Percentiles rank a stretch among this genome's conserved stretches.
These are phyloP conservation scores for Branchellion lobata DNA, from an alignment of 2,888 invertebrate genomes.

Conservation along the genomic window DNA sequence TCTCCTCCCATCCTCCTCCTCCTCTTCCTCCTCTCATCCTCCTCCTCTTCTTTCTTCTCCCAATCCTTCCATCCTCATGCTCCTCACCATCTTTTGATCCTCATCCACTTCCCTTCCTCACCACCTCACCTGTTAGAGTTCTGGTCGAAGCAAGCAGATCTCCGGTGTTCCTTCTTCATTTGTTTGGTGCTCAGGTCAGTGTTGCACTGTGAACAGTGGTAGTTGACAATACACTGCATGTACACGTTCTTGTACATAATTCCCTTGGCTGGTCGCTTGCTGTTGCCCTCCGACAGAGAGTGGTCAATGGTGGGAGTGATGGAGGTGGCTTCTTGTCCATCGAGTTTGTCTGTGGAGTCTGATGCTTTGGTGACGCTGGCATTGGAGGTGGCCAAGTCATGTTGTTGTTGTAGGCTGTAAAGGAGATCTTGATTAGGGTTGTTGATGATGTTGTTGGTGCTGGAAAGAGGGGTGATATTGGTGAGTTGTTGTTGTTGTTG, in stretches of 20 bases:
- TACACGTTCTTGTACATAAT: conserved; percentile 48
- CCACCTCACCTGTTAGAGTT: conserved; percentile 17
- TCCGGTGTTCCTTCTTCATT: conserved; percentile 46
- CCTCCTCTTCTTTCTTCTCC: too few relatives aligned
- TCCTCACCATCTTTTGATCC: too few relatives aligned
- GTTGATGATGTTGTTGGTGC: too few relatives aligned
- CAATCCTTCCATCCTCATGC: too few relatives aligned
- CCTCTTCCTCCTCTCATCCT: too few relatives aligned
- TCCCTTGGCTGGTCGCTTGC: conserved; percentile 39
- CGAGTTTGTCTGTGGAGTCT: not conserved
- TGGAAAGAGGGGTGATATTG: too few relatives aligned
- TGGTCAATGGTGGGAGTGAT: not conserved
- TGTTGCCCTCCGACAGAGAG: not conserved
- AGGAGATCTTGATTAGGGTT: too few relatives aligned
- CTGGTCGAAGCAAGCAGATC: conserved; percentile 41
- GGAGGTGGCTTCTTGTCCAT: too few relatives aligned
- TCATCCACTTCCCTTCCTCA: not conserved
- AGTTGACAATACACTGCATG: conserved; percentile 48
- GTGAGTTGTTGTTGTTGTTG: not conserved
- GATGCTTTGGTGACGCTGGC: not conserved
- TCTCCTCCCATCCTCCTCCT: too few relatives aligned
- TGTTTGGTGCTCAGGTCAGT: conserved; percentile 45
- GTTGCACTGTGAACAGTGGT: conserved; percentile 44
- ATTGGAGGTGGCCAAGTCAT: not conserved
- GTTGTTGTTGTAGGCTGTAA: too few relatives aligned